These are phyloP conservation scores for Thunnus albacares DNA, from an alignment of 2,797 vertebrate species.

Conservation along the genomic window DNA sequence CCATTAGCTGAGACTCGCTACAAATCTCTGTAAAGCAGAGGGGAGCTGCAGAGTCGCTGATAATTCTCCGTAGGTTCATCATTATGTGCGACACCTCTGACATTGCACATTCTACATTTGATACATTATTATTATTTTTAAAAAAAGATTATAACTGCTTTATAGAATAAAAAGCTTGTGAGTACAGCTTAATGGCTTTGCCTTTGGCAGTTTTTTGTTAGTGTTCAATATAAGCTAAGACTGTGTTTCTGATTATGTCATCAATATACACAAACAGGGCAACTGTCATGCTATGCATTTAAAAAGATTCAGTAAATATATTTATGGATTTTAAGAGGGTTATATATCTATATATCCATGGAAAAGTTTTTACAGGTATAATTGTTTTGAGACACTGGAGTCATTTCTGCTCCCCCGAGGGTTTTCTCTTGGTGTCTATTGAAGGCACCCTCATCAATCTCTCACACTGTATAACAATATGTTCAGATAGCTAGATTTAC, in stretches of 20 bases:
- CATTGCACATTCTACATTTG: no score
- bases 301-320: not conserved
- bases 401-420: not conserved
- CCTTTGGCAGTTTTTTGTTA: not conserved
- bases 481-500: constrained; percentile 10
- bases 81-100: no score
- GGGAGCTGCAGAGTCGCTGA: no score
- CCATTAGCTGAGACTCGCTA: no score
- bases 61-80: no score
- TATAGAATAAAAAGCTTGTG: not conserved
- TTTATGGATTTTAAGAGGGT: not conserved
- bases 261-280: not conserved
- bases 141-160: no score
- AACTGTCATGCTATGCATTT: not conserved
- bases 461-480: constrained; percentile 1
- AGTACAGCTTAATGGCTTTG: not conserved
- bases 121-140: no score
- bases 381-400: not conserved
- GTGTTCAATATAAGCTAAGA: not conserved
- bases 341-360: not conserved
- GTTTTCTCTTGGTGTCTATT: not conserved
- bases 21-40: no score
- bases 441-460: constrained; percentile 13
- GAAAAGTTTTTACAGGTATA: not conserved
- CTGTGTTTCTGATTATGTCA: not conserved